These are phyloP conservation scores for Drosophila pallidifrons DNA, from an alignment of 1,140 invertebrate species.

Conservation along the genomic window DNA sequence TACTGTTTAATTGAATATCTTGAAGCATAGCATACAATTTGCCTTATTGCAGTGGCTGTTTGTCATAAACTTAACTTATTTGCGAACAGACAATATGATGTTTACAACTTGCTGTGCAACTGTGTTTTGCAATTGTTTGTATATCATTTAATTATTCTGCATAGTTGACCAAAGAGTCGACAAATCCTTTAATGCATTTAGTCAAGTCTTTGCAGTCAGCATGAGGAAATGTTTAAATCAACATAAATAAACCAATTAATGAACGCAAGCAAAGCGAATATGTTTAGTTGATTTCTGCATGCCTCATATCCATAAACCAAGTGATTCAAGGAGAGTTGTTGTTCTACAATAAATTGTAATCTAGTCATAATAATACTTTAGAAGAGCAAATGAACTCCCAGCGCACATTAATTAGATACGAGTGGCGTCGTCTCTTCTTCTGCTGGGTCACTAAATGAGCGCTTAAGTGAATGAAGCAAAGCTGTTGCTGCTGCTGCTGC, in stretches of 20 bases:
- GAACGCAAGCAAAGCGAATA: constrained; percentile 19
- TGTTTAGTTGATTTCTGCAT: neutral
- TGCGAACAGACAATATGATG: neutral
- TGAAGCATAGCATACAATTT: neutral
- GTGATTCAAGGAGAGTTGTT: neutral
- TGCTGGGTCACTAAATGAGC: constrained; percentile 63
- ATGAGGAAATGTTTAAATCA: constrained; percentile 15
- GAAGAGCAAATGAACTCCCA: constrained; percentile 48
- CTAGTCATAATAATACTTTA: neutral
- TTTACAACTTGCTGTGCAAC: neutral
- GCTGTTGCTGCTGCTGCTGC: constrained; percentile 46
- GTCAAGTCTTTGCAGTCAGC: neutral
- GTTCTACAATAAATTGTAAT: neutral
- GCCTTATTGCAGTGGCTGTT: neutral
- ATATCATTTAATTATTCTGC: constrained; percentile 29
- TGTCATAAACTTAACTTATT: constrained; percentile 4
- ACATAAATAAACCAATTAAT: constrained; percentile 23
- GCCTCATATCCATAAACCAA: constrained; percentile 1
- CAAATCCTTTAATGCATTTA: constrained; percentile 27
- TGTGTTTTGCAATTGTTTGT: constrained; percentile 11
- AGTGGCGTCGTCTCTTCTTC: constrained; percentile 26
- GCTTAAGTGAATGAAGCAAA: constrained; percentile 75
- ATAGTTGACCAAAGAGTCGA: neutral
- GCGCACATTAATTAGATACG: constrained; percentile 63
- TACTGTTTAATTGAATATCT: neutral